Evolutionary conservation across 2,113 vertebrate species (phyloP).

Genomic region (Sinosuthora webbiana): DNA sequence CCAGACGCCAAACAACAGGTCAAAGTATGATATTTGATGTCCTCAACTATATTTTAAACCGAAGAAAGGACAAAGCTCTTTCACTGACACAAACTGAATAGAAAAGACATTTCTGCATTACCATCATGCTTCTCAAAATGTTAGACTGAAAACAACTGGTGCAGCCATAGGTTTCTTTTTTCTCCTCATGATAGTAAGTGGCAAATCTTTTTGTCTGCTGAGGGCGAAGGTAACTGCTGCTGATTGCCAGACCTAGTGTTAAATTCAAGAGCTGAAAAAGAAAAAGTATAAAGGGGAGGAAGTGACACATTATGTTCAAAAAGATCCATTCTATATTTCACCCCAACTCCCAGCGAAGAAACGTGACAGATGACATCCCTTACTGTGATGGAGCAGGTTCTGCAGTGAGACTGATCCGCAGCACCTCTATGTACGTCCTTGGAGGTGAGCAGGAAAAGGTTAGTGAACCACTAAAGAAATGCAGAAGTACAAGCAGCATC

Average conservation of each 20-base stretch:
- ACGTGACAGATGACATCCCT: conserved; percentile 55
- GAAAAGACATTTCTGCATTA: rapidly evolving
- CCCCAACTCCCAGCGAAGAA: conserved; percentile 70
- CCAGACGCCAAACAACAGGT: background rate
- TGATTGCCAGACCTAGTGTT: background rate
- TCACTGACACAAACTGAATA: background rate
- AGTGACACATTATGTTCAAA: conserved; percentile 73
- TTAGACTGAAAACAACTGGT: background rate
- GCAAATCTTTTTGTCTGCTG: background rate
- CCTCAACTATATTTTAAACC: background rate
- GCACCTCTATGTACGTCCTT: conserved; percentile 90
- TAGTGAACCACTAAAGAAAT: conserved; percentile 81
- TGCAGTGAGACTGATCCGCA: conserved; percentile 84
- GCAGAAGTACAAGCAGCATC: conserved; percentile 84
- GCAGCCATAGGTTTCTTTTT: background rate
- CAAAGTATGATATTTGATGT: background rate
- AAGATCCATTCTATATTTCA: conserved; percentile 85
- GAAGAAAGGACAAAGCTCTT: background rate
- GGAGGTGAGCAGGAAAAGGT: conserved; percentile 73
- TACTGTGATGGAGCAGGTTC: conserved; percentile 74
- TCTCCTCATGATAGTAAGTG: background rate
- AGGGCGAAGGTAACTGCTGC: background rate
- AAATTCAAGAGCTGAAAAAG: conserved; percentile 13
- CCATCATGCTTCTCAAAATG: background rate
- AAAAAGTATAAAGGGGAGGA: conserved; percentile 52